Base-by-base conservation (phyloP, 2,888 invertebrate genomes). In the Heliconius charithonia region DNA sequence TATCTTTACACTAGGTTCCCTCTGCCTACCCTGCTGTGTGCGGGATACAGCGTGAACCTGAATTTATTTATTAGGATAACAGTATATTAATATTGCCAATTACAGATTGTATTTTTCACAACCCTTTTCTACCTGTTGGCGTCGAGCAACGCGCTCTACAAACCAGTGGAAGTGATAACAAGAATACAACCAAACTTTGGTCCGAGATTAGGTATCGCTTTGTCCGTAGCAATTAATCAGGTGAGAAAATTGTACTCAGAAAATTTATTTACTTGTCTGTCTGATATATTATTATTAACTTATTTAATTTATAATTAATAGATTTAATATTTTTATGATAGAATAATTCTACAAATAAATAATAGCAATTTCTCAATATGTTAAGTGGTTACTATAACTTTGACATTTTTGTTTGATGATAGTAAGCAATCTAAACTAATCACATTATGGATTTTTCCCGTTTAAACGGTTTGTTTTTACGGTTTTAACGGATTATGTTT, bases 101-200 rank as follows among this genome's bases (percentile, higher is more conserved):
- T 19, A 2, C 71, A 99, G 99, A 97, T 99, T 82, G 98, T 99
- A 29, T 99, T 99, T 93, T 96, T 99, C 88, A 99, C 99, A 4
- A 98, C 99, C 0, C 95, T 99, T 12, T 99, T 99, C 94, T 99
- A 99, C 91, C 95, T 99, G 75, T 95, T 99, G 82, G 98, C 97
- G 83, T 98, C 97, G 19, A 95, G 95, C 85, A 93, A 91, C 85
- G 93, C 94, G 0, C 88, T 98, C 76, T 99, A 99, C 93, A 99
- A 99, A 88, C 99, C 99, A 0, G 97, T 99, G 25, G 98, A 99
- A 88, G 95, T 98, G 74, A 96, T 98, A 84, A 97, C 97, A 10
- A 96, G 97, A 81, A 96, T 98, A 81, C 98, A 98, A 82, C 97
- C 98, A 1, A 96, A 96, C 81, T 97, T 97, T 83, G 97, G 98